phyloP scores from a whole-genome alignment of 2,113 vertebrate species.

The Psittacula cyanocephala region DNA sequence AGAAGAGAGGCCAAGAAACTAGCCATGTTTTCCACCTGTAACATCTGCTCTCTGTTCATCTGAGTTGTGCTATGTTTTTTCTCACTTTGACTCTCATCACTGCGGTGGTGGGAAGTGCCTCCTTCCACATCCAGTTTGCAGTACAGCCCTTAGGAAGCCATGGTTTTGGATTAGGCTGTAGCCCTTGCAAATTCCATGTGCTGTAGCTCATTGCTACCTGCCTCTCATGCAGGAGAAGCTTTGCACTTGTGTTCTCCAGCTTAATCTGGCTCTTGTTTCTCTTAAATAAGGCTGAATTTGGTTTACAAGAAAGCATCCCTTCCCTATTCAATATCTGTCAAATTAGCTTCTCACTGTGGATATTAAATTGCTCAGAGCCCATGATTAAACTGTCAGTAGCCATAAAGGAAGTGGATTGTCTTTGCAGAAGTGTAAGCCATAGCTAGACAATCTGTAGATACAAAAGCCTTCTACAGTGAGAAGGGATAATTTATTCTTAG shows the following conservation, averaged over 20 bases:
- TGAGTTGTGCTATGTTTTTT: not conserved
- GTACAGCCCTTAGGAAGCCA: not conserved
- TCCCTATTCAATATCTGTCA: not conserved
- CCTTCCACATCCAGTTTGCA: not conserved
- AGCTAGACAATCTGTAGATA: not conserved
- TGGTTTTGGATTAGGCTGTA: not conserved
- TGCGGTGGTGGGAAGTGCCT: not conserved
- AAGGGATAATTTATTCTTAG: not conserved
- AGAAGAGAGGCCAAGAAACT: not conserved
- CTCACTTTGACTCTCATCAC: not conserved
- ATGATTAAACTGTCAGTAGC: not conserved
- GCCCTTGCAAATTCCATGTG: not conserved
- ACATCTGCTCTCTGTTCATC: not conserved
- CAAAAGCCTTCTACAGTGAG: not conserved
- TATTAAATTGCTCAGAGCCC: not conserved
- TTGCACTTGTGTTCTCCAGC: not conserved
- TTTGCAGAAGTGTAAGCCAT: not conserved
- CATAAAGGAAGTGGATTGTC: not conserved
- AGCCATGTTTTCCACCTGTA: not conserved
- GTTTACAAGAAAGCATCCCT: not conserved
- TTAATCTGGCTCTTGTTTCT: not conserved
- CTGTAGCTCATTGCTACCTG: not conserved
- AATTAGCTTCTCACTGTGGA: not conserved
- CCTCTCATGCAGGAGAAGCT: not conserved
- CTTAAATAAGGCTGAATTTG: not conserved